phyloP scores from a whole-genome alignment of 2,113 vertebrate genomes.

The human (Homo sapiens) region DNA sequence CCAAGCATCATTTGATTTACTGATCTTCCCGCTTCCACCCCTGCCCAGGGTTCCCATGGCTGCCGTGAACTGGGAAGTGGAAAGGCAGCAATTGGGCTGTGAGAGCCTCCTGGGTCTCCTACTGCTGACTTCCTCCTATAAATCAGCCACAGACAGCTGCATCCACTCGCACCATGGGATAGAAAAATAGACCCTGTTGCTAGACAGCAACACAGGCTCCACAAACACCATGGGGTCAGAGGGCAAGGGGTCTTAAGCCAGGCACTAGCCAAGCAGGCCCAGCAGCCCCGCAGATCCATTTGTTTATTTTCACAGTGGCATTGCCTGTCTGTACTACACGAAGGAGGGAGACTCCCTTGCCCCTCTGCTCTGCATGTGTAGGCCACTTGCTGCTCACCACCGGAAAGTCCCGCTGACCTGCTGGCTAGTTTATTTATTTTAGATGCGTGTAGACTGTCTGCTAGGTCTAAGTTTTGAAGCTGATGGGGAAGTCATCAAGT shows the following conservation, averaged over 20 bases:
- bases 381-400: slow-evolving; percentile 27
- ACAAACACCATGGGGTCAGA: slow-evolving; percentile 85
- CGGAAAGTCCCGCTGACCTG: slow-evolving; percentile 24
- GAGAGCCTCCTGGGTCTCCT: slow-evolving; percentile 77
- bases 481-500: neutral
- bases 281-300: slow-evolving; percentile 60
- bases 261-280: slow-evolving; percentile 80
- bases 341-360: slow-evolving; percentile 65
- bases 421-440: slow-evolving; percentile 65
- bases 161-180: slow-evolving; percentile 70
- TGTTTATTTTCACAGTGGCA: slow-evolving; percentile 85
- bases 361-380: slow-evolving; percentile 29
- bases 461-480: slow-evolving; percentile 27
- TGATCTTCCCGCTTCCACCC: slow-evolving; percentile 5
- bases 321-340: slow-evolving; percentile 64
- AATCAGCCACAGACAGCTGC: slow-evolving; percentile 84
- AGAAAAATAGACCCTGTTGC: slow-evolving; percentile 83
- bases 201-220: slow-evolving; percentile 82
- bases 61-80: slow-evolving; percentile 48
- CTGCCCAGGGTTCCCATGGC: slow-evolving; percentile 65
- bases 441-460: slow-evolving; percentile 13
- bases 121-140: slow-evolving; percentile 83
- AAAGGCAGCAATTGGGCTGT: slow-evolving; percentile 72
- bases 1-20: neutral
- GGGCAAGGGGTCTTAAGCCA: slow-evolving; percentile 79